phyloP scores from a whole-genome alignment of 1,140 invertebrate genomes.

The Coenobita brevimanus region DNA sequence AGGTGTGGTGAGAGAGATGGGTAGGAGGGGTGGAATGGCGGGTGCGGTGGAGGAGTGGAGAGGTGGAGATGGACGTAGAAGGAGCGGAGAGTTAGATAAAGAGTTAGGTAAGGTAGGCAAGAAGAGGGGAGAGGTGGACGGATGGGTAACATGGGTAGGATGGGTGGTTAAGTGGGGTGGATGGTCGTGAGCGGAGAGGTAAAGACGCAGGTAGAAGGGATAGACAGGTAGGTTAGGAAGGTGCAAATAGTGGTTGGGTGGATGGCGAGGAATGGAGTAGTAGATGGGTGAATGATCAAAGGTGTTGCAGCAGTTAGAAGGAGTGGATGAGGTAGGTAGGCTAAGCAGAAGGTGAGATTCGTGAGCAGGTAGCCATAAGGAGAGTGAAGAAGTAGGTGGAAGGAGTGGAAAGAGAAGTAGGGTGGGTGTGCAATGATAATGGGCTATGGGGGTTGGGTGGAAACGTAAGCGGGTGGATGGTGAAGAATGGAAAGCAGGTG shows the following conservation, averaged over 20 bases:
- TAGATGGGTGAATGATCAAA: background rate
- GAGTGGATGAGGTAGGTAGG: too few species aligned
- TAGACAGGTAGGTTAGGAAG: background rate
- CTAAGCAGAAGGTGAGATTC: too few species aligned
- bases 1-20: conserved; percentile 6
- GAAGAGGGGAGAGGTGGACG: background rate
- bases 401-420: background rate
- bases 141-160: background rate
- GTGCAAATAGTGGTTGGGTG: background rate
- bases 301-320: too few species aligned
- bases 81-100: background rate
- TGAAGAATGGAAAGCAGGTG: too few species aligned
- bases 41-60: background rate
- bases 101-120: background rate
- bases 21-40: background rate
- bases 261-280: background rate
- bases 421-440: too few species aligned
- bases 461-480: too few species aligned
- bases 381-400: background rate
- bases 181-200: background rate
- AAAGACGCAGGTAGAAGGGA: background rate
- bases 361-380: too few species aligned
- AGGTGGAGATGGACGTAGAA: background rate
- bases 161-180: background rate
- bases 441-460: too few species aligned